These are phyloP conservation scores for Pluvialis apricaria DNA, from an alignment of 2,113 vertebrate genomes.

Conservation along the genomic window DNA sequence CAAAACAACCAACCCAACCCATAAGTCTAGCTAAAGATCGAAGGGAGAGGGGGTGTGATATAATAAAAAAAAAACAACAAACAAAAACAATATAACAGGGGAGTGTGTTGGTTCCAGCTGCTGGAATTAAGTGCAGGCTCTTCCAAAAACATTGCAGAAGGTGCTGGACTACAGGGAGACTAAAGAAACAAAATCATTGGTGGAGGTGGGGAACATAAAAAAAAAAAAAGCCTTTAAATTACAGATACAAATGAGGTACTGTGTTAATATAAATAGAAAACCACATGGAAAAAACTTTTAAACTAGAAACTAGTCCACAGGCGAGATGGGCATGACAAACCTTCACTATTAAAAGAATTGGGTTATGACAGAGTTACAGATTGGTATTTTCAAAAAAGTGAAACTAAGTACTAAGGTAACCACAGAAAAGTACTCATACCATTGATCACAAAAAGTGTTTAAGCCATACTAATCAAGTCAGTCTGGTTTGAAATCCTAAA, in stretches of 20 bases:
- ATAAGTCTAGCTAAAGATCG: accelerated
- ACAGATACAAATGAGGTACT: not conserved
- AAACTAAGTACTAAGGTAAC: not conserved
- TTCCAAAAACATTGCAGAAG: not conserved
- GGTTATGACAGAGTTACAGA: not conserved
- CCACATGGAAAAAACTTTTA: not conserved
- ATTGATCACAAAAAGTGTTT: not conserved
- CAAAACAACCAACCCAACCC: not conserved
- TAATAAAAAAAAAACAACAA: not conserved
- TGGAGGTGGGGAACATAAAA: not conserved
- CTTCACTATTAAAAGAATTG: not conserved
- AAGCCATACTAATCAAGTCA: not conserved
- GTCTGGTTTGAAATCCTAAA: not conserved
- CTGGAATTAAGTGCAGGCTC: not conserved
- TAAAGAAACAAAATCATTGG: not conserved
- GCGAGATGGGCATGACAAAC: not conserved
- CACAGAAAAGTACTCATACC: not conserved
- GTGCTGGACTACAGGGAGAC: not conserved
- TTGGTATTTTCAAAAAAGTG: not conserved
- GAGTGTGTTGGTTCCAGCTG: not conserved
- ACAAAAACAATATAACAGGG: not conserved
- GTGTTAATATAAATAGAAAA: not conserved
- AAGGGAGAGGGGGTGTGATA: not conserved
- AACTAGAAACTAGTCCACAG: not conserved
- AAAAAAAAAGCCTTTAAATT: not conserved